phyloP scores from a whole-genome alignment of 2,888 invertebrate genomes.

The Thera britannica region DNA sequence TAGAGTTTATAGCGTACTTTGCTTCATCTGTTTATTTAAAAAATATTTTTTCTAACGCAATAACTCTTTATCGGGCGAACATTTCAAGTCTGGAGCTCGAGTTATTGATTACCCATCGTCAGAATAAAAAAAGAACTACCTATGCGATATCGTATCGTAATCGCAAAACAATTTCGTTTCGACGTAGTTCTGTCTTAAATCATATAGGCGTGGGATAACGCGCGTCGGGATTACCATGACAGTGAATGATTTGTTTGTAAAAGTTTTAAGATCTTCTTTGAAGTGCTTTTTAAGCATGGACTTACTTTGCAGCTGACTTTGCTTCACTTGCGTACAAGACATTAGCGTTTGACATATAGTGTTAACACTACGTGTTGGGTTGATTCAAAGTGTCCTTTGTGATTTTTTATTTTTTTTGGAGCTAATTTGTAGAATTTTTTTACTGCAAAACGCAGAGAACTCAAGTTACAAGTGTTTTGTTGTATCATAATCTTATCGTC shows the following conservation, averaged over 20 bases:
- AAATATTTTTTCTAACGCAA: too few species aligned
- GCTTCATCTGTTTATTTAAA: too few species aligned
- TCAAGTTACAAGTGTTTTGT: neutral
- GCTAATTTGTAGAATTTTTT: neutral
- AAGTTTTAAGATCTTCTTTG: neutral
- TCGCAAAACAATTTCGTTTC: slow-evolving; percentile 51
- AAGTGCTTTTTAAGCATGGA: neutral
- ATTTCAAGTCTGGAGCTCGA: slow-evolving; percentile 10
- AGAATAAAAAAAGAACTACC: neutral
- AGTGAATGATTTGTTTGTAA: slow-evolving; percentile 9
- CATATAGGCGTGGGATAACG: slow-evolving; percentile 26
- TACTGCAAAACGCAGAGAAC: neutral
- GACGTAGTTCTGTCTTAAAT: slow-evolving; percentile 20
- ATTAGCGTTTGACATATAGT: neutral
- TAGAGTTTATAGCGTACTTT: too few species aligned
- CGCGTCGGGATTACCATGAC: slow-evolving; percentile 4
- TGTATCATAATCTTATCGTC: too few species aligned
- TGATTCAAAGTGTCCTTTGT: neutral
- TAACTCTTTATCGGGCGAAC: neutral
- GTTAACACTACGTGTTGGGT: neutral
- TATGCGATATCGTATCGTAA: slow-evolving; percentile 44
- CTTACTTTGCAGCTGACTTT: neutral
- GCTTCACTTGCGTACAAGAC: neutral
- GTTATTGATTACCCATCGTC: slow-evolving; percentile 51
- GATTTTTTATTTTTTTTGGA: neutral